Evolutionary conservation across 53 echinoderm and acorn worm genomes (phyloP).

Genomic region (Crossaster papposus): DNA sequence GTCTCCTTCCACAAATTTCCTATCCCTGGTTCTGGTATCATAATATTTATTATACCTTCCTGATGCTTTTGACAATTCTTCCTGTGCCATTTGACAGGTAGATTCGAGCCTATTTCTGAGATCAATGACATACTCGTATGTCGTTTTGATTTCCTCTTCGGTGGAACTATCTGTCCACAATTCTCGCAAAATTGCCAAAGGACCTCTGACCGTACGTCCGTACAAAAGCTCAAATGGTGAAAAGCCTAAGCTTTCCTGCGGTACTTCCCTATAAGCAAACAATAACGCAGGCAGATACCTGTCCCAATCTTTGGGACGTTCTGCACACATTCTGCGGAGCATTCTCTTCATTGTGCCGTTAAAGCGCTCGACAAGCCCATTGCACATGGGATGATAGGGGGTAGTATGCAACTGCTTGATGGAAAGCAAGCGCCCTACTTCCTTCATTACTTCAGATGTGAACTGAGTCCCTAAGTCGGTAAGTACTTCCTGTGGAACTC

Average conservation of each 20-base stretch:
- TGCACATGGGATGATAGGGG: conserved; percentile 76
- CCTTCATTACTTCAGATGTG: conserved; percentile 57
- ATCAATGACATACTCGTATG: conserved; percentile 74
- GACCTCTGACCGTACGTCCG: conserved; percentile 67
- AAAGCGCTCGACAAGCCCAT: conserved; percentile 67
- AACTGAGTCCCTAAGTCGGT: conserved; percentile 63
- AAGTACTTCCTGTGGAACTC: conserved; percentile 60
- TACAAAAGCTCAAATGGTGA: no score
- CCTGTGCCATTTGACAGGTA: conserved; percentile 52
- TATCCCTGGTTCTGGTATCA: conserved; percentile 51
- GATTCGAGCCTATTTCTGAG: conserved; percentile 59
- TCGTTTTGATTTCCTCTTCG: conserved; percentile 66
- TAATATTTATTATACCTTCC: conserved; percentile 60
- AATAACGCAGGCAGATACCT: no score
- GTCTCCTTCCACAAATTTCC: conserved; percentile 63
- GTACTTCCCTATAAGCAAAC: no score
- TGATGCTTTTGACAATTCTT: conserved; percentile 62
- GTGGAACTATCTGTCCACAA: conserved; percentile 57
- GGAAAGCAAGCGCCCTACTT: conserved; percentile 50
- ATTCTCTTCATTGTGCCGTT: conserved; percentile 69
- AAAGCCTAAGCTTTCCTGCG: no score
- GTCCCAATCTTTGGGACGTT: no score
- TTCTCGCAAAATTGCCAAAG: conserved; percentile 62
- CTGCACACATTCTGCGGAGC: conserved; percentile 57
- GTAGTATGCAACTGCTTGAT: conserved; percentile 68